Conservation (phyloP, 2,888 invertebrate species). For the Eudemis profundana region DNA sequence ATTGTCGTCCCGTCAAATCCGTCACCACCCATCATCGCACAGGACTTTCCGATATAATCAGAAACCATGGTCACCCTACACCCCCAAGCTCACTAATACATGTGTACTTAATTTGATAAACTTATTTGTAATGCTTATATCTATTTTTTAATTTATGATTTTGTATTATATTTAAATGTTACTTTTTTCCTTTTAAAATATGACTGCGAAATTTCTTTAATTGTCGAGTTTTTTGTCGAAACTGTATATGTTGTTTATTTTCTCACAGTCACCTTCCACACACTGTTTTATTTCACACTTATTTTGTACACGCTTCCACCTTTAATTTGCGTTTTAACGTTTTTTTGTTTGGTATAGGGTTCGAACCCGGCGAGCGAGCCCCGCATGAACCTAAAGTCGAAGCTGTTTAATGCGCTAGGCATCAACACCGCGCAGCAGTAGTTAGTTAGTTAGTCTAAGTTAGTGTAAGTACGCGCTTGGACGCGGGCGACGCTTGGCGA, state of each 20-base stretch:
- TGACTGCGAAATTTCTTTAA: not conserved
- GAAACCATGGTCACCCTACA: slow-evolving; percentile 38
- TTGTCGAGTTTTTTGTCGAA: not conserved
- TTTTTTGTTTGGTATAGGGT: slow-evolving; percentile 85
- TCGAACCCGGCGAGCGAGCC: slow-evolving; percentile 89
- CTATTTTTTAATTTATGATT: not conserved
- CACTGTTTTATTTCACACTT: slow-evolving; percentile 19
- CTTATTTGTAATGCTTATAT: slow-evolving; percentile 32
- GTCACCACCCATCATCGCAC: slow-evolving; percentile 1
- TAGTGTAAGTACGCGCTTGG: slow-evolving; percentile 41
- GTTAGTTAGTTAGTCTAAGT: slow-evolving; percentile 50
- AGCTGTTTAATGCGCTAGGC: slow-evolving; percentile 94
- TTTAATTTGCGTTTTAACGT: slow-evolving; percentile 74
- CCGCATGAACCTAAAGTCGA: slow-evolving; percentile 92
- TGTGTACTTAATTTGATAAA: slow-evolving; percentile 21
- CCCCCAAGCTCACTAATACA: slow-evolving; percentile 3
- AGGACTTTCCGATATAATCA: slow-evolving; percentile 26
- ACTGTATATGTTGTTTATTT: slow-evolving; percentile 41
- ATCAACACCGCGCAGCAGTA: slow-evolving; percentile 88
- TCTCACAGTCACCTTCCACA: slow-evolving; percentile 1
- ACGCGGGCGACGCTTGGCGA: slow-evolving; percentile 16
- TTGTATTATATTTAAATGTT: slow-evolving; percentile 7
- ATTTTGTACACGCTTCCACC: slow-evolving; percentile 52
- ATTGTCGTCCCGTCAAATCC: slow-evolving; percentile 13
- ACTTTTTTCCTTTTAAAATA: not conserved